Evolutionary conservation across 1,140 invertebrate genomes (phyloP), one percentile per base, ranked within the genome.

Genomic region (Dendroctonus ponderosae): DNA sequence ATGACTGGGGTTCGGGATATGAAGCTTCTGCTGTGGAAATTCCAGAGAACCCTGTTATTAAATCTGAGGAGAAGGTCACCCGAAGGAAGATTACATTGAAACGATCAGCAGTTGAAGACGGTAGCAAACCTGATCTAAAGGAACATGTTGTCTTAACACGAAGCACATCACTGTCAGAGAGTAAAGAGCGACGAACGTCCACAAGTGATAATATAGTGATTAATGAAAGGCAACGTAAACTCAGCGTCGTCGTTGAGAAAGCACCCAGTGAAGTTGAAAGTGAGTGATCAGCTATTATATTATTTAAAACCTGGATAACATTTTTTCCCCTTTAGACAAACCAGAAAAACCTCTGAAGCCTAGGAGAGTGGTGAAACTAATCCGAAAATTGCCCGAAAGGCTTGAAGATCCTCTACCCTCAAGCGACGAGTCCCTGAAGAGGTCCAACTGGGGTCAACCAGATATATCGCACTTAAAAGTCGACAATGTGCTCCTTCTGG

Each of bases 401-500:
- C 8, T 7, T 7, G 11, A 62, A 43, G 56, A 69, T 54, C 11
- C 50, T 11, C 41, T 12, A 59, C 12, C 50, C 12, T n/a, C 44
- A 58, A 48, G 15, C 9, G 62, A 62, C 43, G 62, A 65, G 26
- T 8, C 11, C 51, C 38, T 26, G 11, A 62, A 51, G 54, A 65
- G 52, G 44, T 38, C 6, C n/a, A 70, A 48, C 66, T 66, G 65
- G 62, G 56, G 41, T 59, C 37, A 44, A 43, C 56, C 56, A 64
- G 40, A 53, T 61, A 12, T 48, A 65, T 60, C 54, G 9, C 15
- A 41, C 41, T 60, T 37, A 56, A 15, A 56, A 15, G 54, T 58
- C 8, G 38, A 62, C 39, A 43, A 54, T 40, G 71, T 67, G 46
- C 56, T 74, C 15, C 69, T 72, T 49, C 50, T 72, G 7, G 60